A percentile compares a stretch with the other conserved stretches of the same genome.
These are phyloP conservation scores for Ormyrus thymus DNA, from an alignment of 2,888 invertebrate genomes.

Conservation along the genomic window DNA sequence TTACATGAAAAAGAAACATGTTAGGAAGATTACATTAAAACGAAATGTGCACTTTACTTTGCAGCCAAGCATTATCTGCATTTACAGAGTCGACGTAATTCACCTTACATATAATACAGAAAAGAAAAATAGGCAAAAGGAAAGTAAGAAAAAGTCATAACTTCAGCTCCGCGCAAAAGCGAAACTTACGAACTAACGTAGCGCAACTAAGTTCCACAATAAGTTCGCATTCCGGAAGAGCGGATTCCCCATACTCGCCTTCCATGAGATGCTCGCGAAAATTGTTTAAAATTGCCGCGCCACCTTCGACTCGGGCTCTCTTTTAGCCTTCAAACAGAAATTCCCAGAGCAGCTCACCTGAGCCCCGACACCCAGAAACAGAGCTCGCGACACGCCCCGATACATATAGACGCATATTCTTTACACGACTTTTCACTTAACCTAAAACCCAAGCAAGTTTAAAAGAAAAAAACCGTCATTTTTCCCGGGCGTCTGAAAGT, in stretches of 20 bases:
- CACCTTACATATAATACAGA: not conserved
- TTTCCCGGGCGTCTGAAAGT: slow-evolving; percentile 34
- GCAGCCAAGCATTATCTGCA: too few species aligned
- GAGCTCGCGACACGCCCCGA: too few species aligned
- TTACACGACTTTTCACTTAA: slow-evolving; percentile 69
- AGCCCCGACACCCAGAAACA: too few species aligned
- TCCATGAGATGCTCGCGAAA: not conserved
- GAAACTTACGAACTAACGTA: not conserved
- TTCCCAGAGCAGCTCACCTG: too few species aligned
- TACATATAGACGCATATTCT: slow-evolving; percentile 43
- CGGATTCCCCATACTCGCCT: not conserved
- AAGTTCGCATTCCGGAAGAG: slow-evolving; percentile 3
- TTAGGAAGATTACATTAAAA: too few species aligned
- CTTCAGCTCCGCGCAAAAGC: not conserved
- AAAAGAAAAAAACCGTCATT: slow-evolving; percentile 49
- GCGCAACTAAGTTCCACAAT: not conserved
- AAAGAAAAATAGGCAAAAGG: not conserved
- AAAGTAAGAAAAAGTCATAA: not conserved
- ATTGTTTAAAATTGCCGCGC: slow-evolving; percentile 19
- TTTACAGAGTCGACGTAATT: too few species aligned
- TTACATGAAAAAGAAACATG: too few species aligned
- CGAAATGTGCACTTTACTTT: too few species aligned
- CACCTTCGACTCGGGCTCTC: not conserved
- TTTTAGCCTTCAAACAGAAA: too few species aligned
- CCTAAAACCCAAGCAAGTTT: slow-evolving; percentile 60